Evolutionary conservation across 2,113 vertebrate genomes (phyloP).

Genomic region (Empidonax alnorum): DNA sequence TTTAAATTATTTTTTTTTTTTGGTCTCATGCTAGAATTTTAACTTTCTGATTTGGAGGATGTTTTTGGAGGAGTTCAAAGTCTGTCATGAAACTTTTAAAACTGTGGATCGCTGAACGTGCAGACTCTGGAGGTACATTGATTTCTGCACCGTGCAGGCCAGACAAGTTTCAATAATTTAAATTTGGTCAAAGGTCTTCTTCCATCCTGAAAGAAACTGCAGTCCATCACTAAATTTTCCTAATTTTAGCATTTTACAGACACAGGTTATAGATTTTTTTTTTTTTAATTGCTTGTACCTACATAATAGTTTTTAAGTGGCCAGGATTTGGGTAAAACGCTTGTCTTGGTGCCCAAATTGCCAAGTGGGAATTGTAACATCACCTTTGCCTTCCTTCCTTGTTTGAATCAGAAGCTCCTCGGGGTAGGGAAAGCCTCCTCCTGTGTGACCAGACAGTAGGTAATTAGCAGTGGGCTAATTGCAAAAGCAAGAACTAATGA

Average conservation of each 20-base stretch:
- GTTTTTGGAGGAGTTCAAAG: not conserved
- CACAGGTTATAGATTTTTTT: not conserved
- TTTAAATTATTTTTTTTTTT: not conserved
- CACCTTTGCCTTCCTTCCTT: not conserved
- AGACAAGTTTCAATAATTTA: not conserved
- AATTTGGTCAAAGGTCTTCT: not conserved
- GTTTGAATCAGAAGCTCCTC: not conserved
- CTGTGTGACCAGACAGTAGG: not conserved
- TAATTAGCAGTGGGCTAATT: constrained; percentile 4
- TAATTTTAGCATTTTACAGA: not conserved
- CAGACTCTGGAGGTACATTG: not conserved
- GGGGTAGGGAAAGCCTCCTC: not conserved
- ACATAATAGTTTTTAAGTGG: not conserved
- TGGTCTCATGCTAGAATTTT: not conserved
- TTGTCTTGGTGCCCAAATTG: not conserved
- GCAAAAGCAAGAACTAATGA: not conserved
- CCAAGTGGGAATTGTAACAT: not conserved
- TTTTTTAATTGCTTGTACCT: constrained; percentile 22
- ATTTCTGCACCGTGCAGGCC: not conserved
- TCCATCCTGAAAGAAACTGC: not conserved
- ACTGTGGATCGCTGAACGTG: not conserved
- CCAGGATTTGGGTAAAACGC: not conserved
- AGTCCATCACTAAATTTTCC: not conserved
- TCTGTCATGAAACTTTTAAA: not conserved
- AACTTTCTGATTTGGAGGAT: not conserved